Evolutionary conservation across 2,113 vertebrate genomes (phyloP).

Genomic region (cat (Felis catus)): DNA sequence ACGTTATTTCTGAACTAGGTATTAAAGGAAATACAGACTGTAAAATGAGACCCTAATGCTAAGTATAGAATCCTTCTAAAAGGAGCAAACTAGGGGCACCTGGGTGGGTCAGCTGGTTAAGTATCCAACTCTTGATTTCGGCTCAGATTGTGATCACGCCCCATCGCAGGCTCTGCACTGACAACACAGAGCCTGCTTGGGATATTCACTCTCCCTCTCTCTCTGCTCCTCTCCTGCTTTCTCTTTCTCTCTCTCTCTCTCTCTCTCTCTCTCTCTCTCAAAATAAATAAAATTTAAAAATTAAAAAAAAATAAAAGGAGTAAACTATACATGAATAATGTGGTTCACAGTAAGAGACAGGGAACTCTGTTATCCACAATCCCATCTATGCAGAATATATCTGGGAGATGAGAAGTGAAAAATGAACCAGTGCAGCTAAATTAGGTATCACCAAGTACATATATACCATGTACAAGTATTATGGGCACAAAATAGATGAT

Average conservation of each 20-base stretch:
- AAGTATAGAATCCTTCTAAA: background rate
- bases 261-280: too few species aligned
- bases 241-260: too few species aligned
- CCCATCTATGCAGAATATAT: background rate
- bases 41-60: background rate
- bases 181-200: too few species aligned
- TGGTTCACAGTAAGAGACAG: background rate
- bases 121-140: too few species aligned
- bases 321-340: background rate
- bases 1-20: conserved; percentile 38
- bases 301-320: background rate
- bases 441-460: background rate
- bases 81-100: background rate
- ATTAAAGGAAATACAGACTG: background rate
- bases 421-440: background rate
- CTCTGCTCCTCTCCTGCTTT: too few species aligned
- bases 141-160: too few species aligned
- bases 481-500: background rate
- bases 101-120: too few species aligned
- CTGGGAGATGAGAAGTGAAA: background rate
- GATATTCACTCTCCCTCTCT: too few species aligned
- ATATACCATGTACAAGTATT: background rate
- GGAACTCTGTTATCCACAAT: background rate
- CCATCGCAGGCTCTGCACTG: too few species aligned
- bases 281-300: too few species aligned